Percentiles rank a stretch among this genome's conserved stretches.
These are phyloP conservation scores for Sebastes vulpes DNA, from an alignment of 2,797 vertebrate genomes.

Conservation along the genomic window DNA sequence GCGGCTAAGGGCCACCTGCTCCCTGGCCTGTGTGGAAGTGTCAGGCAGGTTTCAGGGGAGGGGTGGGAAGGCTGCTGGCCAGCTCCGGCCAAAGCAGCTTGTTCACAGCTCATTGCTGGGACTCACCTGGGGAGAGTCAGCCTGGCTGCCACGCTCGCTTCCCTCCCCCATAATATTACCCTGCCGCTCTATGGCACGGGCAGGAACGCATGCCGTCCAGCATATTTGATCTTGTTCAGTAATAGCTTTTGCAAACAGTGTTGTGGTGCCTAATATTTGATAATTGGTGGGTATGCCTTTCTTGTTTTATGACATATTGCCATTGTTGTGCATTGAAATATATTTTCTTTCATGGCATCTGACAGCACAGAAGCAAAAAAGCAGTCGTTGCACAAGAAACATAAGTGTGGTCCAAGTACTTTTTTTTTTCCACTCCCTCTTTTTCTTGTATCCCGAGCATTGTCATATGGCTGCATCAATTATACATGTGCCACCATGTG, in stretches of 20 bases:
- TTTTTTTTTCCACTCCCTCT: constrained; percentile 3
- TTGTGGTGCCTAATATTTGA: constrained; percentile 47
- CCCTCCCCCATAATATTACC: constrained; percentile 47
- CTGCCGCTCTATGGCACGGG: constrained; percentile 47
- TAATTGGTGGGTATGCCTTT: constrained; percentile 33
- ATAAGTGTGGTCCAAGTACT: not conserved
- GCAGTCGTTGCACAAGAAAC: not conserved
- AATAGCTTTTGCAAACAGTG: constrained; percentile 61
- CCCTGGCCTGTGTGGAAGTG: constrained; percentile 70
- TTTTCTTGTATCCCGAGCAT: not conserved
- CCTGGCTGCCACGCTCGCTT: constrained; percentile 61
- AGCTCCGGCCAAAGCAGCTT: constrained; percentile 80
- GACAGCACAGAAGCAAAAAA: not conserved
- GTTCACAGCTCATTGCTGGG: constrained; percentile 83
- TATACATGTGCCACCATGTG: constrained; percentile 72
- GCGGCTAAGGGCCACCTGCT: constrained; percentile 78
- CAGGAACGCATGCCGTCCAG: constrained; percentile 45
- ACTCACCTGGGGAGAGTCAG: constrained; percentile 81
- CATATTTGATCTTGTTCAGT: constrained; percentile 59
- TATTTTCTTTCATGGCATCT: not conserved
- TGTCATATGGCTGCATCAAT: constrained; percentile 77
- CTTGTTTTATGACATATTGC: constrained; percentile 36
- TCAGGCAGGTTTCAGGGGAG: constrained; percentile 59
- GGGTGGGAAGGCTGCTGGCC: constrained; percentile 47
- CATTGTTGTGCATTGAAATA: not conserved